Evolutionary conservation across 64 coral and sea anemone genomes (phyloP).

Genomic region (Platygyra sinensis): DNA sequence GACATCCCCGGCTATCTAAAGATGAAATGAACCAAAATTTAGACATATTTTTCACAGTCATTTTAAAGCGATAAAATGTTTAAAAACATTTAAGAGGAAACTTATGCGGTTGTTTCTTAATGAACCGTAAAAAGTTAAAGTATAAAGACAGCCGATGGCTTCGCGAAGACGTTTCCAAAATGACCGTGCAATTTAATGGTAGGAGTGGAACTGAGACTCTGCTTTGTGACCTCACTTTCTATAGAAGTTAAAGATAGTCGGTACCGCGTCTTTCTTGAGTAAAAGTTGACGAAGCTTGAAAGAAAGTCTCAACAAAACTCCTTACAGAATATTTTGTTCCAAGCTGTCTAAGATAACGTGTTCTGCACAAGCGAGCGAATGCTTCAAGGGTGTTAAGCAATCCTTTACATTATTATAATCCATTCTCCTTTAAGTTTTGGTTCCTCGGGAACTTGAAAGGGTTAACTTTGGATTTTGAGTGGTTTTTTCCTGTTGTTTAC

Average conservation of each 20-base stretch:
- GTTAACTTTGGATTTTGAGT: constrained; percentile 62
- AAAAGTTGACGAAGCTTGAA: constrained; percentile 5
- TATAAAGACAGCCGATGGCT: constrained; percentile 60
- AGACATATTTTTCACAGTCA: constrained; percentile 11
- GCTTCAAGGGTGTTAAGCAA: constrained; percentile 19
- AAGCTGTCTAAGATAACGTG: constrained; percentile 41
- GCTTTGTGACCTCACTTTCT: no score
- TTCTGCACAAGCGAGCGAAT: constrained; percentile 52
- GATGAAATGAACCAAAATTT: constrained; percentile 66
- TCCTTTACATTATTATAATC: constrained; percentile 48
- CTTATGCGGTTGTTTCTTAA: constrained; percentile 26
- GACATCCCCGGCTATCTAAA: background rate
- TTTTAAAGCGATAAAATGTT: constrained; percentile 17
- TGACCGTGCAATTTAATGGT: constrained; percentile 38
- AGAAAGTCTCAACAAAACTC: constrained; percentile 7
- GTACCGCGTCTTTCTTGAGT: constrained; percentile 5
- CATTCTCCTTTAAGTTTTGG: constrained; percentile 40
- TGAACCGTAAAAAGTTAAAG: constrained; percentile 44
- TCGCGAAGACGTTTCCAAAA: constrained; percentile 73
- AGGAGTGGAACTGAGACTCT: constrained; percentile 50
- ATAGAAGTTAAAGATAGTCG: constrained; percentile 18
- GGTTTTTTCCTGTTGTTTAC: constrained; percentile 28
- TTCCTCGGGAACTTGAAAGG: constrained; percentile 32
- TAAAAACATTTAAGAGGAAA: constrained; percentile 36
- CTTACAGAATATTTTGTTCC: constrained; percentile 34